Percentiles rank a stretch among this genome's conserved stretches.
These are phyloP conservation scores for Branchipolynoe longqiensis DNA, from an alignment of 2,888 invertebrate genomes.

Conservation along the genomic window DNA sequence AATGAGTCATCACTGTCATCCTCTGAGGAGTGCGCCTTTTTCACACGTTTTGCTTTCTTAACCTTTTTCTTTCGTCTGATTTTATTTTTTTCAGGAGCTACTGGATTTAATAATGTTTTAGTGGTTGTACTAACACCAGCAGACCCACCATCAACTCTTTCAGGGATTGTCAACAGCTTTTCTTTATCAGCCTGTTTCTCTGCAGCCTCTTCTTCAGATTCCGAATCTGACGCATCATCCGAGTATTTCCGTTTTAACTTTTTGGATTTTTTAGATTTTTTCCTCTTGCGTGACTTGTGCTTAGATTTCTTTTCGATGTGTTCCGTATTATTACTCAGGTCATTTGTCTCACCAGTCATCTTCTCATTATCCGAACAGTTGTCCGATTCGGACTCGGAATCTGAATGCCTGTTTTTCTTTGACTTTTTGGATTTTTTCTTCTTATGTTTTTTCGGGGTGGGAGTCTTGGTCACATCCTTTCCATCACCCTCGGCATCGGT, in stretches of 20 bases:
- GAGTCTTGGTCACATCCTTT: slow-evolving; percentile 13
- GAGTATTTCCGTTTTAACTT: slow-evolving; percentile 65
- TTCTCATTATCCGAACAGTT: slow-evolving; percentile 53
- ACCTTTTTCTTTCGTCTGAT: slow-evolving; percentile 62
- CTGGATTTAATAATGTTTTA: background rate
- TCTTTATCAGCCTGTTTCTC: slow-evolving; percentile 42
- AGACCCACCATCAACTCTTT: background rate
- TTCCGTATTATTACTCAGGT: background rate
- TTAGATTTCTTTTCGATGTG: slow-evolving; percentile 42
- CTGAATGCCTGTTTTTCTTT: slow-evolving; percentile 29
- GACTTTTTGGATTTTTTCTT: slow-evolving; percentile 59
- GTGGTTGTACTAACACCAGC: background rate
- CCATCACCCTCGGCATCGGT: slow-evolving; percentile 4
- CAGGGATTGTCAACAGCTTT: background rate
- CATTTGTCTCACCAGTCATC: background rate
- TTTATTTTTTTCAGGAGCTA: slow-evolving; percentile 51
- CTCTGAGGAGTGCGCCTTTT: slow-evolving; percentile 40
- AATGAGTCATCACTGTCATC: slow-evolving; percentile 52
- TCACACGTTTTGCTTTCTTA: slow-evolving; percentile 26
- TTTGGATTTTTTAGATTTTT: slow-evolving; percentile 53
- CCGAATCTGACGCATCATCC: slow-evolving; percentile 56
- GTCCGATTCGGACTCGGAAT: slow-evolving; percentile 45
- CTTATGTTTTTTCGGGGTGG: slow-evolving; percentile 22
- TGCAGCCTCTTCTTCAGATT: slow-evolving; percentile 52
- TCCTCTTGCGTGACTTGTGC: slow-evolving; percentile 45